A percentile compares a stretch with the other conserved stretches of the same genome.
Evolutionary conservation across 2,797 vertebrate species (phyloP).

Genomic region (Tinamus major): DNA sequence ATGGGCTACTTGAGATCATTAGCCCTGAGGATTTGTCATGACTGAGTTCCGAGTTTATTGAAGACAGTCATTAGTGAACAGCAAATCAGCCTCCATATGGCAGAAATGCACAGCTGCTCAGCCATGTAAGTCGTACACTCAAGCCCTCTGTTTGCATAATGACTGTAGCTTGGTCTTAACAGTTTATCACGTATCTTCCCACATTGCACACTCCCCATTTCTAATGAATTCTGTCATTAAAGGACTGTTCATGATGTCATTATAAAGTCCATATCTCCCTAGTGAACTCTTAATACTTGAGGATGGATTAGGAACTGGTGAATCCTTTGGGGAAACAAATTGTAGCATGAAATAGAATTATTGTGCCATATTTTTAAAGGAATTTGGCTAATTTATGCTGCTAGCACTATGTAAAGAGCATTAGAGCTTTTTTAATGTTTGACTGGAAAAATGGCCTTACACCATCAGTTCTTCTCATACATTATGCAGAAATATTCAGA

Average conservation of each 20-base stretch:
- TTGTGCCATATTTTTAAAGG: not conserved
- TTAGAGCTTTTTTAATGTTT: not conserved
- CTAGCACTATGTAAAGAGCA: not conserved
- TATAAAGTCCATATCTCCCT: not conserved
- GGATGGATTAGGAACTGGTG: not conserved
- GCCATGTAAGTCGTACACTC: not conserved
- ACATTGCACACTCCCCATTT: not conserved
- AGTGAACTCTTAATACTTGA: not conserved
- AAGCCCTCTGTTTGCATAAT: not conserved
- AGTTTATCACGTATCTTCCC: not conserved
- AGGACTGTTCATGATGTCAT: slow-evolving; percentile 4
- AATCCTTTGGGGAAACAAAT: not conserved
- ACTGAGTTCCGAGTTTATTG: not conserved
- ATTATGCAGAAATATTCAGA: not conserved
- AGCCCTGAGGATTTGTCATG: not conserved
- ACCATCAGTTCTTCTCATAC: not conserved
- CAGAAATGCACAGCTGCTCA: not conserved
- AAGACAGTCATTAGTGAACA: not conserved
- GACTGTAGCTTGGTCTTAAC: slow-evolving; percentile 21
- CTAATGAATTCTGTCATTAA: slow-evolving; percentile 21
- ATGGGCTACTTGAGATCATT: not conserved
- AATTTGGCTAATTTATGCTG: not conserved
- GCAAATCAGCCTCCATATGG: not conserved
- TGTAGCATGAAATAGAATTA: not conserved
- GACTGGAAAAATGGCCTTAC: not conserved